Evolutionary conservation across 2,888 invertebrate species (phyloP).

Genomic region (Campopleginae sp.): DNA sequence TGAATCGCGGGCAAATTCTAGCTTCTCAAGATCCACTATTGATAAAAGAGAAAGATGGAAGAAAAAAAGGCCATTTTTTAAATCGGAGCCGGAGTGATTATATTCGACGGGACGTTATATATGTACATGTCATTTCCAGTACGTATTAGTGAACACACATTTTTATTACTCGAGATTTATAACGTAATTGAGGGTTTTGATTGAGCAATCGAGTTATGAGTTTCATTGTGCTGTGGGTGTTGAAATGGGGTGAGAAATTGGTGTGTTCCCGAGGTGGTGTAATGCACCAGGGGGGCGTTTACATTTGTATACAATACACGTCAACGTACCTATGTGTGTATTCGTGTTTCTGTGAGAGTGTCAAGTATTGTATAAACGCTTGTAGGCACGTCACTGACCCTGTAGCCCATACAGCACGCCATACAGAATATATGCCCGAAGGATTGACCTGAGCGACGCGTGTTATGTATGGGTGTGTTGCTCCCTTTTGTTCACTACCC

Average conservation of each 20-base stretch:
- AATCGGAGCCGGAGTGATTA: conserved; percentile 1
- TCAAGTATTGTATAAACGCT: conserved; percentile 17
- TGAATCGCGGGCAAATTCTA: conserved; percentile 51
- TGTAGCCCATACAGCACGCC: conserved; percentile 5
- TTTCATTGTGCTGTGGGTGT: conserved; percentile 60
- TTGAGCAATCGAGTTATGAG: conserved; percentile 66
- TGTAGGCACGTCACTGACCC: conserved; percentile 54
- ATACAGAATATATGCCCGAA: background rate
- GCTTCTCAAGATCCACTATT: conserved; percentile 48
- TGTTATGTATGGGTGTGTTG: background rate
- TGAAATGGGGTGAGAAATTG: conserved; percentile 56
- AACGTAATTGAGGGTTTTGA: conserved; percentile 66
- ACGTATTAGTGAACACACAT: conserved; percentile 6
- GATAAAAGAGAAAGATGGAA: conserved; percentile 10
- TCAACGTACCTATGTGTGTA: background rate
- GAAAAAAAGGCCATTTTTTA: background rate
- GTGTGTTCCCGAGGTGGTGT: conserved; percentile 29
- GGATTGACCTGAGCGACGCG: conserved; percentile 38
- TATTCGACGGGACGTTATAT: conserved; percentile 12
- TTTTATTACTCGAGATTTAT: conserved; percentile 40
- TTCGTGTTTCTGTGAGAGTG: background rate
- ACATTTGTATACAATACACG: background rate
- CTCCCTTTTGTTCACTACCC: conserved; percentile 19
- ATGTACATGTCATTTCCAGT: background rate
- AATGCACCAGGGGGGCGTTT: conserved; percentile 39